Evolutionary conservation across 2,113 vertebrate genomes (phyloP), one percentile per base, ranked within the genome.

Genomic region (Ursus arctos): DNA sequence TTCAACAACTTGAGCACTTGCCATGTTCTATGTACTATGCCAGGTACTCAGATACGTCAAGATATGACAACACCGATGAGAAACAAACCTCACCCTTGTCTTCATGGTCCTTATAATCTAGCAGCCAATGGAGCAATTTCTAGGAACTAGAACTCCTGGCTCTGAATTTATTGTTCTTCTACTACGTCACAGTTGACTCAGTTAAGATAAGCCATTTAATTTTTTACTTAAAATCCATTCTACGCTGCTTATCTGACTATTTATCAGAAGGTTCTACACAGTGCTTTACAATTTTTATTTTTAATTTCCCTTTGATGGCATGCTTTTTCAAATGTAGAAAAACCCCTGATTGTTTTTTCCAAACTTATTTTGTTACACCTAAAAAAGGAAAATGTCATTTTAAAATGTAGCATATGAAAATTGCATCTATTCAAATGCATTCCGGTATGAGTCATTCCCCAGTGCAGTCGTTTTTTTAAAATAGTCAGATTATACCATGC

Each of bases 381-480:
- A 63, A 89, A 88, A 95, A 36, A 69, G 81, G 36, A 72, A 92
- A 92, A 82, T 81, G 47, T 82, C 76, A 61, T 72, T 82, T 93
- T 83, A 93, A 92, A 95, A 28, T 31, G 67, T 15, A 65, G 15
- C 43, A 74, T 74, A 82, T 81, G 53, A 61, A 88, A 88, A 92
- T 33, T 59, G 63, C 43, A 7, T 88, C 83, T 88, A 87, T 86
- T 95, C 74, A 82, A 87, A 87, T 43, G 15, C 72, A 71, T 55
- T 63, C 63, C 72, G 21, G 36, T n/a, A 92, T 96, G 83, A 92
- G 22, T 92, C 83, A 96, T 22, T 71, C 74, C 55, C 47, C 47
- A 88, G 28, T 43, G 31, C 33, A 65, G n/a, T 74, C n/a, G n/a
- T 55, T 88, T 61, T 63, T 92, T 83, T 26, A 2, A 31, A 74